phyloP scores from a whole-genome alignment of 2,113 vertebrate genomes.

The Myrmecobius fasciatus region DNA sequence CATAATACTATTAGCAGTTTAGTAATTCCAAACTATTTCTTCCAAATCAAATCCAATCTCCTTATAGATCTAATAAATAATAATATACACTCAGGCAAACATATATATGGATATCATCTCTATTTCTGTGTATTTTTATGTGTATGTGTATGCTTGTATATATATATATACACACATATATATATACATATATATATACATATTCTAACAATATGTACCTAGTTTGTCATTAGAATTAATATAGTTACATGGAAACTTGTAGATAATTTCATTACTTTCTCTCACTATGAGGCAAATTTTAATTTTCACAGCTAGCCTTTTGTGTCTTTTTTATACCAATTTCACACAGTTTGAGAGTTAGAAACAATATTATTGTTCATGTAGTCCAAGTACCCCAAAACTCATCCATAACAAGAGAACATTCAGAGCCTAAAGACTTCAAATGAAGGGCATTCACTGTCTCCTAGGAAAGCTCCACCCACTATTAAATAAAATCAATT shows the following conservation, averaged over 20 bases:
- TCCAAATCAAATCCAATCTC: background rate
- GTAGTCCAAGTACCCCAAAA: background rate
- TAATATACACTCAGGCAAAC: too few relatives aligned
- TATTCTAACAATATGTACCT: background rate
- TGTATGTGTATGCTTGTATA: too few relatives aligned
- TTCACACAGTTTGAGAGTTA: background rate
- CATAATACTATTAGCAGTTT: background rate
- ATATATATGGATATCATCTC: background rate
- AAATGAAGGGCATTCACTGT: background rate
- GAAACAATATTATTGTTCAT: background rate
- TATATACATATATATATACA: too few relatives aligned
- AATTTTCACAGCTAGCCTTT: background rate
- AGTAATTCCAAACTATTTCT: background rate
- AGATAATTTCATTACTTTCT: background rate
- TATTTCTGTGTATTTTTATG: background rate
- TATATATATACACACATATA: too few relatives aligned
- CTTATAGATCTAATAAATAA: background rate
- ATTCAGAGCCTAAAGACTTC: background rate
- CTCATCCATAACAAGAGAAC: background rate
- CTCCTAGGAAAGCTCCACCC: background rate
- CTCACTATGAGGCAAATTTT: background rate
- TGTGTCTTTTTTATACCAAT: background rate
- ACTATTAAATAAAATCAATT: background rate
- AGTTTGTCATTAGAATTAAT: background rate
- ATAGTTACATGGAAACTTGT: background rate